A percentile compares a stretch with the other conserved stretches of the same genome.
phyloP scores from a whole-genome alignment of 2,797 vertebrate genomes.

The Anguilla anguilla region DNA sequence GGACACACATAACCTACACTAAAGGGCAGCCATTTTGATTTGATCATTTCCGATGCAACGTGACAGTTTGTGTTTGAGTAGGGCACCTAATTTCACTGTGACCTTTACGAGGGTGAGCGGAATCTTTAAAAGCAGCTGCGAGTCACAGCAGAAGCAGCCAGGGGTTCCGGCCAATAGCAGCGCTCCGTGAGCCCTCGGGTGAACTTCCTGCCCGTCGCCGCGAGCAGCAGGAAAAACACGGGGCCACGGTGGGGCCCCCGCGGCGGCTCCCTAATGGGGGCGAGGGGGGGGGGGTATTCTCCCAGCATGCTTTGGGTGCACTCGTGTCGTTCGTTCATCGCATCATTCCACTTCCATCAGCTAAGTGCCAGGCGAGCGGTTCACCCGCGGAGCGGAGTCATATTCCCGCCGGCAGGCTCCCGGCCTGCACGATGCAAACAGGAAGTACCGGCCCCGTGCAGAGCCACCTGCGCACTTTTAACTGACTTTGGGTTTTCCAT shows the following conservation, averaged over 20 bases:
- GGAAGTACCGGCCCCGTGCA: no score
- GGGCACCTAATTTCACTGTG: not conserved
- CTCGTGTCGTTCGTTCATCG: not conserved
- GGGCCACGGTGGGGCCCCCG: no score
- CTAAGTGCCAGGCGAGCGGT: not conserved
- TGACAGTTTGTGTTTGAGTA: slow-evolving; percentile 13
- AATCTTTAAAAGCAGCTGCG: not conserved
- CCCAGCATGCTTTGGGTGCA: not conserved
- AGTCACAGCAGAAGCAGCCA: not conserved
- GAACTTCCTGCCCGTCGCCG: no score
- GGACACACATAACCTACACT: not conserved
- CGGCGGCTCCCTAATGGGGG: no score
- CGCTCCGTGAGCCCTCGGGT: not conserved
- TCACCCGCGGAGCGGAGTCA: no score
- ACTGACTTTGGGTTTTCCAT: no score
- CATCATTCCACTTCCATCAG: not conserved
- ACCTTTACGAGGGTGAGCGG: not conserved
- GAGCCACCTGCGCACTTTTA: no score
- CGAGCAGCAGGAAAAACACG: no score
- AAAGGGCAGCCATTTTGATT: slow-evolving; percentile 4
- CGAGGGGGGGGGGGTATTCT: not conserved
- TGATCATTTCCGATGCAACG: not conserved
- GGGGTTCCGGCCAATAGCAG: not conserved
- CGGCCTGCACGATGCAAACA: no score
- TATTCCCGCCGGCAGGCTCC: no score